Percentiles rank a stretch among this genome's conserved stretches.
Evolutionary conservation across 2,888 invertebrate species (phyloP).

Genomic region (Nyleta sp.): DNA sequence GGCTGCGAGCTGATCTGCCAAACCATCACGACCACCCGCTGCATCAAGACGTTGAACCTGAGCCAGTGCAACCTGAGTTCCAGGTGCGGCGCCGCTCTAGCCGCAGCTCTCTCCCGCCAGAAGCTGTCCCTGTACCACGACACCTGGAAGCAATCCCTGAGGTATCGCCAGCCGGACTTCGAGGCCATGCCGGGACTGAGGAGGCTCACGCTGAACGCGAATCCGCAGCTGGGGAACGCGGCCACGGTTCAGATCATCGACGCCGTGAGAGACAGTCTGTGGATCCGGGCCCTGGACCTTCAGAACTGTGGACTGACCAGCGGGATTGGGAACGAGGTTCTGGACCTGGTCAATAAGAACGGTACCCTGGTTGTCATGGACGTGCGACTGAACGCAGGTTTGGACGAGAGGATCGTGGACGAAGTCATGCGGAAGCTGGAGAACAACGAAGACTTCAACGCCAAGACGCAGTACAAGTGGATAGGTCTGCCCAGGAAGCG

Average conservation of each 20-base stretch:
- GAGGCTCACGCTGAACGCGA: conserved; percentile 87
- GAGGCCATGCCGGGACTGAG: conserved; percentile 89
- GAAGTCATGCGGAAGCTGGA: conserved; percentile 74
- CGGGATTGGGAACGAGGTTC: conserved; percentile 84
- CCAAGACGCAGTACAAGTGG: conserved; percentile 75
- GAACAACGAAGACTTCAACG: conserved; percentile 58
- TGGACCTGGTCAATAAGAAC: conserved; percentile 86
- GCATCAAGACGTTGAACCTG: conserved; percentile 87
- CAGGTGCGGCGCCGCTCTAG: conserved; percentile 86
- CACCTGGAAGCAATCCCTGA: conserved; percentile 91
- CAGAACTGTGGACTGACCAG: conserved; percentile 90
- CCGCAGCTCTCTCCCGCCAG: conserved; percentile 85
- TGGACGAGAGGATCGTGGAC: conserved; percentile 84
- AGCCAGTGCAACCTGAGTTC: conserved; percentile 87
- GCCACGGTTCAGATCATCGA: conserved; percentile 86
- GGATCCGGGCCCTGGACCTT: conserved; percentile 91
- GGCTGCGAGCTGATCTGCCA: conserved; percentile 89
- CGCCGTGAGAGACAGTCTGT: conserved; percentile 89
- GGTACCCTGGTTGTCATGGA: conserved; percentile 88
- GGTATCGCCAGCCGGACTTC: conserved; percentile 90
- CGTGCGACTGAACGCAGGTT: conserved; percentile 85
- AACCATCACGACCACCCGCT: conserved; percentile 87
- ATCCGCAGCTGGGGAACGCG: conserved; percentile 87
- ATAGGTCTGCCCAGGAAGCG: conserved; percentile 70
- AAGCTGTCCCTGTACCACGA: conserved; percentile 90